These are phyloP conservation scores for Spilosoma lubricipeda DNA, from an alignment of 2,888 invertebrate species.

Conservation along the genomic window DNA sequence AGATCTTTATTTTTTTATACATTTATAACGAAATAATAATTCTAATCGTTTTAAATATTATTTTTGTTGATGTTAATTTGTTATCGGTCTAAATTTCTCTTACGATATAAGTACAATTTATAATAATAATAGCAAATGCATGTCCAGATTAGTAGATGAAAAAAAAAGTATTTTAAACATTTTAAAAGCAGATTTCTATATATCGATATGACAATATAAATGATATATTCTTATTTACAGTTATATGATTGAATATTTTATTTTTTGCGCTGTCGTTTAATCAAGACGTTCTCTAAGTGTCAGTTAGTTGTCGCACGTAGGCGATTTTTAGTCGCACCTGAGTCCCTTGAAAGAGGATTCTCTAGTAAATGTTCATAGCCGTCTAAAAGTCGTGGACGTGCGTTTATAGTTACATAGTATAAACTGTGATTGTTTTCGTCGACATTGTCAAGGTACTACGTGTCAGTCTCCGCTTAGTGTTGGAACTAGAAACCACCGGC, in stretches of 20 bases:
- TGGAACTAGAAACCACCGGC: conserved; percentile 42
- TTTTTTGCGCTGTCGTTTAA: conserved; percentile 61
- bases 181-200: conserved; percentile 82
- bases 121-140: conserved; percentile 69
- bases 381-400: conserved; percentile 26
- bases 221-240: conserved; percentile 84
- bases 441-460: conserved; percentile 75
- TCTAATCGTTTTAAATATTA: conserved; percentile 48
- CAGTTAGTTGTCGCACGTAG: conserved; percentile 35
- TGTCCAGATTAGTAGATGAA: conserved; percentile 80
- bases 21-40: conserved; percentile 61
- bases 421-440: conserved; percentile 74
- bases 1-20: conserved; percentile 86
- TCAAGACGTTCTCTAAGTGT: conserved; percentile 48
- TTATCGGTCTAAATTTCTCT: conserved; percentile 80
- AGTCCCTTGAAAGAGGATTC: conserved; percentile 12
- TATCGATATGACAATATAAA: conserved; percentile 82
- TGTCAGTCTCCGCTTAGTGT: conserved; percentile 55
- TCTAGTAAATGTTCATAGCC: not conserved
- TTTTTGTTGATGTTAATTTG: conserved; percentile 64
- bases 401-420: conserved; percentile 47
- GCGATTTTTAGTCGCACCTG: conserved; percentile 27
- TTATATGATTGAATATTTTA: conserved; percentile 67
- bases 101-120: conserved; percentile 83
- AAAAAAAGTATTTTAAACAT: conserved; percentile 76